Conservation (phyloP, 2,797 vertebrate genomes). For the Aotus griseimembra region DNA sequence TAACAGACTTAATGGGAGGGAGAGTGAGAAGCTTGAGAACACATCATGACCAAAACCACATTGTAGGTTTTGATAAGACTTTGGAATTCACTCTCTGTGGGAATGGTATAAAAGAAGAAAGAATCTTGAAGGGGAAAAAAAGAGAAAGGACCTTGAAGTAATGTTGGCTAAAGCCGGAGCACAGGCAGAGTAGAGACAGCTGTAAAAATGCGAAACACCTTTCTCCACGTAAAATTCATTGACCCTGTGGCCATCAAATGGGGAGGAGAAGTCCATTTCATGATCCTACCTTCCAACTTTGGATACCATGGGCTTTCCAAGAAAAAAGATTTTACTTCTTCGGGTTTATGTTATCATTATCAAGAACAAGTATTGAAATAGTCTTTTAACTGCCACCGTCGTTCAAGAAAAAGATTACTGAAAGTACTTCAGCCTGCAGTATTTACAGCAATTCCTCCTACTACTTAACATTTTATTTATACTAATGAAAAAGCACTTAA, state of each 20-base stretch:
- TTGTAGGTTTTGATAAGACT: background rate
- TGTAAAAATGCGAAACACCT: background rate
- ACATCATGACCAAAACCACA: too few relatives aligned
- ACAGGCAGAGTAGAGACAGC: background rate
- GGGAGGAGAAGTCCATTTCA: background rate
- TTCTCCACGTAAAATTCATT: background rate
- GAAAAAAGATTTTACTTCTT: conserved; percentile 42
- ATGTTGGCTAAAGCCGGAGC: background rate
- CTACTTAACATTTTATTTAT: conserved; percentile 72
- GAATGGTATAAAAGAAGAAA: background rate
- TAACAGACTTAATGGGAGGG: background rate
- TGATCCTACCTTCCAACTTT: background rate
- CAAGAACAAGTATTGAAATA: conserved; percentile 55
- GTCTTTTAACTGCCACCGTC: conserved; percentile 58
- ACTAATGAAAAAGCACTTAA: conserved; percentile 78
- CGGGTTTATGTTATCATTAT: conserved; percentile 33
- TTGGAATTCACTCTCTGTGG: background rate
- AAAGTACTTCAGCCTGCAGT: conserved; percentile 47
- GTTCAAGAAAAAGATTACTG: conserved; percentile 51
- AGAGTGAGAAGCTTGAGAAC: accelerated
- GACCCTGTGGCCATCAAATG: background rate
- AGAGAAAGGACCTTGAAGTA: background rate
- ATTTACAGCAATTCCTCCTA: conserved; percentile 69
- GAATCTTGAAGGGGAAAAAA: background rate
- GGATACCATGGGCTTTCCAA: background rate